Evolutionary conservation across 2,113 vertebrate species (phyloP).

Genomic region (Eublepharis macularius): DNA sequence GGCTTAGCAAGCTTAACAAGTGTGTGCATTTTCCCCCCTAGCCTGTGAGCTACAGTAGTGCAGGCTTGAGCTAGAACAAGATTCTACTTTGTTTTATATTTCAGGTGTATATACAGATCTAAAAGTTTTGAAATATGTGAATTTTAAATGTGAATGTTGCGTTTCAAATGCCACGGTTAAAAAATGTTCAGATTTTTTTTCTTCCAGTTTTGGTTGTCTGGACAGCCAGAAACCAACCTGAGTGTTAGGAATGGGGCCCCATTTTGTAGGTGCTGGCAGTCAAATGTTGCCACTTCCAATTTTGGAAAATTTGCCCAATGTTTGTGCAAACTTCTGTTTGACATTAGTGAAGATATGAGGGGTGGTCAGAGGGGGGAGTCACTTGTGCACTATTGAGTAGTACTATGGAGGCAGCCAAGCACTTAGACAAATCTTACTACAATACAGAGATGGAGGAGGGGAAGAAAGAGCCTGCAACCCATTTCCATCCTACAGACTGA

Average conservation of each 20-base stretch:
- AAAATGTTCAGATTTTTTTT: too few species aligned
- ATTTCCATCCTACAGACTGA: not conserved
- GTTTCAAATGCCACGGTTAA: not conserved
- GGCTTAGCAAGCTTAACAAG: not conserved
- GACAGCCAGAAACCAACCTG: rapidly evolving
- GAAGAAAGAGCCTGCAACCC: not conserved
- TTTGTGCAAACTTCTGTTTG: not conserved
- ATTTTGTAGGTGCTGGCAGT: not conserved
- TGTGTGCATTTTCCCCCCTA: not conserved
- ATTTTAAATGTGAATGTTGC: not conserved
- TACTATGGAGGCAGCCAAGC: not conserved
- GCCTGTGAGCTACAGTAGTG: not conserved
- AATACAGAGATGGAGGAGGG: not conserved
- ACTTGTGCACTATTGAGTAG: not conserved
- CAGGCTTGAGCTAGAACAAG: not conserved
- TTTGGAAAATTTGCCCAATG: too few species aligned
- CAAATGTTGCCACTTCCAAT: not conserved
- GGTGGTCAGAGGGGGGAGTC: too few species aligned
- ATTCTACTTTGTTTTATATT: not conserved
- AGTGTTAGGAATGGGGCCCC: not conserved
- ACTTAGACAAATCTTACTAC: too few species aligned
- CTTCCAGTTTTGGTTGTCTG: not conserved
- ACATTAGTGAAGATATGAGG: not conserved
- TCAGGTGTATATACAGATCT: not conserved
- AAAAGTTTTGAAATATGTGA: not conserved